These are phyloP conservation scores for Scaeva pyrastri DNA, from an alignment of 2,888 invertebrate species.

Conservation along the genomic window DNA sequence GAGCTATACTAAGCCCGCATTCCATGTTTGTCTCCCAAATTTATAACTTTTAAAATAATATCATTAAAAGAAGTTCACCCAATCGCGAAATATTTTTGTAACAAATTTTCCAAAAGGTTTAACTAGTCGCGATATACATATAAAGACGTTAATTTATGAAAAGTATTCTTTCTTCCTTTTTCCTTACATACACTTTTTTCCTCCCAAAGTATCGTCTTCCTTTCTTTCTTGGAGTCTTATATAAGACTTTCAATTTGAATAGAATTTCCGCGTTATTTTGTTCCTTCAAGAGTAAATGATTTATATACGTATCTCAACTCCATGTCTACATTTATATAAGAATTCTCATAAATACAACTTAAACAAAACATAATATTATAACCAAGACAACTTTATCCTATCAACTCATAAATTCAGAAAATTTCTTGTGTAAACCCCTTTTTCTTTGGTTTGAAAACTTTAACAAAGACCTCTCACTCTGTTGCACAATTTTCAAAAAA, in stretches of 20 bases:
- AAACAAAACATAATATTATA: constrained; percentile 19
- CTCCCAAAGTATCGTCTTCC: background rate
- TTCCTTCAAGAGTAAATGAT: constrained; percentile 19
- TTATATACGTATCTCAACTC: constrained; percentile 1
- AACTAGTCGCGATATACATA: background rate
- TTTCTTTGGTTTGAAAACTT: constrained; percentile 12
- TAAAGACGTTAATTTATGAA: background rate
- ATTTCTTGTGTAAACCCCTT: constrained; percentile 22
- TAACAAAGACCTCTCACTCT: constrained; percentile 18
- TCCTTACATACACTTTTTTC: background rate
- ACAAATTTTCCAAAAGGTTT: background rate
- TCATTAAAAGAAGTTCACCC: background rate
- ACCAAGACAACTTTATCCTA: constrained; percentile 29
- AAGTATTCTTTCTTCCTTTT: background rate
- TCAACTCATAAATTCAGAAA: constrained; percentile 28
- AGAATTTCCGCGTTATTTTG: background rate
- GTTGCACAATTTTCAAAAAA: constrained; percentile 7
- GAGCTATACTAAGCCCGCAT: too few species aligned
- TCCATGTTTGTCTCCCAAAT: too few species aligned
- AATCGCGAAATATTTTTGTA: background rate
- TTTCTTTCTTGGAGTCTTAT: background rate
- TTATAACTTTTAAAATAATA: background rate
- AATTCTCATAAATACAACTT: constrained; percentile 20
- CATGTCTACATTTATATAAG: too few species aligned
- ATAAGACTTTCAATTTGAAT: constrained; percentile 5